Percentiles rank a stretch among this genome's conserved stretches.
These are phyloP conservation scores for Reticulitermes speratus DNA, from an alignment of 1,140 invertebrate species.

Conservation along the genomic window DNA sequence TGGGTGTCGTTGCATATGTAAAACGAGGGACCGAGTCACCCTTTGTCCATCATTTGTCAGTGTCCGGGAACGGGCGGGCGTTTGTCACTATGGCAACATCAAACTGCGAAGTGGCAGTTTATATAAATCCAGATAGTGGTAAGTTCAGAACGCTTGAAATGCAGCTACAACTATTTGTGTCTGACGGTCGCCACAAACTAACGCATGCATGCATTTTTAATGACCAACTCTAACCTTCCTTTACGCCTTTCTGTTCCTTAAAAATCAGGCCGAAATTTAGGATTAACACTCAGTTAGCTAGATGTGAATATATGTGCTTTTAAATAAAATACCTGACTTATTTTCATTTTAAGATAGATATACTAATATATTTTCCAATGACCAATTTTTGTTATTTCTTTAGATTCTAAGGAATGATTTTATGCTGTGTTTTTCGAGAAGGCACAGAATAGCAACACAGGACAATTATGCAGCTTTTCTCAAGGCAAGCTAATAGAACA, in stretches of 20 bases:
- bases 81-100: slow-evolving; percentile 5
- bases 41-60: slow-evolving; percentile 32
- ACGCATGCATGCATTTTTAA: neutral
- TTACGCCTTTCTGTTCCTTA: neutral
- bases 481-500: too few species aligned
- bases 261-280: neutral
- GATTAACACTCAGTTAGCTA: neutral
- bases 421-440: too few species aligned
- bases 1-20: slow-evolving; percentile 35
- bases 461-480: too few species aligned
- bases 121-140: neutral
- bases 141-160: neutral
- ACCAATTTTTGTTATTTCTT: too few species aligned
- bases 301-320: neutral
- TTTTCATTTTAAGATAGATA: neutral
- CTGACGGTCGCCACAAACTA: neutral
- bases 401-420: too few species aligned
- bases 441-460: too few species aligned
- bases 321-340: neutral
- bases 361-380: neutral
- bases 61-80: slow-evolving; percentile 28
- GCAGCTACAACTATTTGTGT: neutral
- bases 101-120: neutral
- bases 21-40: slow-evolving; percentile 31
- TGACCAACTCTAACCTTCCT: neutral